A percentile compares a stretch with the other conserved stretches of the same genome.
These are phyloP conservation scores for Thereva nobilitata DNA, from an alignment of 2,888 invertebrate genomes.

Conservation along the genomic window DNA sequence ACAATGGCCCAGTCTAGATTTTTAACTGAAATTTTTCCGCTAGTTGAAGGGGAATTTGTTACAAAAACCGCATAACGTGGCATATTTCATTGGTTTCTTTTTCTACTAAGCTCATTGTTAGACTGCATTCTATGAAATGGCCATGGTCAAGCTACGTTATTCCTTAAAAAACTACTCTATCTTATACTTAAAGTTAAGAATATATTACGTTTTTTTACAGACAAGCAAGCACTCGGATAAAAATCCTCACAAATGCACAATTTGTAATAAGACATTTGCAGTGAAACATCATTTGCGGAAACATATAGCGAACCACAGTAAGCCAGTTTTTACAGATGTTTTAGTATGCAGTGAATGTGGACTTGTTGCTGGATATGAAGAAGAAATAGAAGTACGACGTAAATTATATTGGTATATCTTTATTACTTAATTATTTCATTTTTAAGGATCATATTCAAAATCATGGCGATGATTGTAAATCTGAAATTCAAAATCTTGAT, in stretches of 20 bases:
- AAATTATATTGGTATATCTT: conserved; percentile 2
- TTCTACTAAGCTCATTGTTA: no score
- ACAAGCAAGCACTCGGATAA: conserved; percentile 9
- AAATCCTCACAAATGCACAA: conserved; percentile 45
- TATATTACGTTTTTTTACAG: not conserved
- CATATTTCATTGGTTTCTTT: no score
- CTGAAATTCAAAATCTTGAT: conserved; percentile 16
- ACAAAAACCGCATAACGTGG: no score
- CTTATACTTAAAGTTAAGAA: not conserved
- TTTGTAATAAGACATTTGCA: conserved; percentile 44
- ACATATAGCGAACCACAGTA: conserved; percentile 47
- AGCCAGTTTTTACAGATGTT: conserved; percentile 37
- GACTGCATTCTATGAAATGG: no score
- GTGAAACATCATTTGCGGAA: conserved; percentile 45
- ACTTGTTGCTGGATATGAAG: conserved; percentile 46
- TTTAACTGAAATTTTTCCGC: no score
- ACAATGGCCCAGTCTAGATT: no score
- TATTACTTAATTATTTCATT: not conserved
- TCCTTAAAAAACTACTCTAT: no score
- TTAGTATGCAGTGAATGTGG: conserved; percentile 50
- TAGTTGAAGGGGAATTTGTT: no score
- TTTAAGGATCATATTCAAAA: conserved; percentile 38
- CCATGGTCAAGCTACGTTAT: no score
- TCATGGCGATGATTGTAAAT: conserved; percentile 16
- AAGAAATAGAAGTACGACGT: conserved; percentile 45